Evolutionary conservation across 2,888 invertebrate species (phyloP), one percentile per base, ranked within the genome.

Genomic region (Drosophila neonasuta): DNA sequence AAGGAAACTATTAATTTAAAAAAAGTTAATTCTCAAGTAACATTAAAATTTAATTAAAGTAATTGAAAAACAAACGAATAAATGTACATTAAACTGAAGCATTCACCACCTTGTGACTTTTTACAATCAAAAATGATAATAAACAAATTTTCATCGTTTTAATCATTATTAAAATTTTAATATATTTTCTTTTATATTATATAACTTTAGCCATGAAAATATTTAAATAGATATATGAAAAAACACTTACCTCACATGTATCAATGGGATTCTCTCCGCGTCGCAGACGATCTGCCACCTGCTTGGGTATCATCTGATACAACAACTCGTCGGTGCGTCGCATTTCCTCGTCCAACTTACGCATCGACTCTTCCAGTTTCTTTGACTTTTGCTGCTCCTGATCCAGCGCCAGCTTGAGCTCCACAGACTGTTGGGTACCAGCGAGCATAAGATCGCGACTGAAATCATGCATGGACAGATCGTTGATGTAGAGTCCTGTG

Each of bases 281-380:
- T 76, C 99, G 92, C 57, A 99, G 92, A 49, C 98, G 92, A 90
- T 98, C 98, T 0, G 99, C 99, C 5, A 99, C 99, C 89, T 97
- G 97, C 90, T 97, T 98, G 32, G 99, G 99, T 92, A 99, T 98
- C 98, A 99, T 99, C 92, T 99, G 99, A 91, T 99, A 99, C 1
- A 99, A 92, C 29, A 99, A 92, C 85, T 98, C 97, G 89, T 99
- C 99, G 0, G 99, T 99, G 70, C 97, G 93, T 86, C 95, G 95
- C 97, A 99, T 98, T 91, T 99, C 99, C 77, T 96, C 96, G 89
- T 99, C 99, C 73, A 99, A 91, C 89, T 97, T 97, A 79, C 95
- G 93, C 98, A 99, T 99, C 1, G 97, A 98, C 87, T 98, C 98
- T 88, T 98, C 98, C 52, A 99, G 91, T 87, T 98, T 98, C 90